Evolutionary conservation across 2,797 vertebrate species (phyloP).

Genomic region (Sciurus carolinensis): DNA sequence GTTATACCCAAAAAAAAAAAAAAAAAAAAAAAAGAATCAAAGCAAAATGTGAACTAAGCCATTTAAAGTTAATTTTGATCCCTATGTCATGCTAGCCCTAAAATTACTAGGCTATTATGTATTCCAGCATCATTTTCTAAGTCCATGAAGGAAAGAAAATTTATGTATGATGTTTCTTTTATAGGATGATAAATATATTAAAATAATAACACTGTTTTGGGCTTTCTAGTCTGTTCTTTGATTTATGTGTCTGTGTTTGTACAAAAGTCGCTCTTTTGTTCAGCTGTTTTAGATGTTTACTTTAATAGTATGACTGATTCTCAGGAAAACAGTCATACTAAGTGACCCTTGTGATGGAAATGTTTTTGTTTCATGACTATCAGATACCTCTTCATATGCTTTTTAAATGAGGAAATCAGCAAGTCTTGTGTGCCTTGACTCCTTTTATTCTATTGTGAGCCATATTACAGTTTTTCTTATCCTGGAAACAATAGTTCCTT

Average conservation of each 20-base stretch:
- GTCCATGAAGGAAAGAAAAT: background rate
- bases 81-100: background rate
- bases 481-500: background rate
- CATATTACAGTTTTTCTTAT: background rate
- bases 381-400: background rate
- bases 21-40: background rate
- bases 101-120: background rate
- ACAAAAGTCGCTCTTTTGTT: background rate
- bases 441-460: background rate
- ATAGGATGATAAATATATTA: constrained; percentile 20
- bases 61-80: constrained; percentile 34
- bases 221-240: constrained; percentile 21
- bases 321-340: background rate
- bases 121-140: background rate
- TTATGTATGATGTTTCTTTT: background rate
- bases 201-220: background rate
- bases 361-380: background rate
- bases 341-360: background rate
- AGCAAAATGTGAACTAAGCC: background rate
- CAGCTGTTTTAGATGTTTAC: background rate
- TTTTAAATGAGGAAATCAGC: background rate
- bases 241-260: background rate
- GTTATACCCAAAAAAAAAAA: background rate
- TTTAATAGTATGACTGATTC: constrained; percentile 1
- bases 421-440: background rate